Base-by-base conservation (phyloP, 2,888 invertebrate species). In the Phyto melanocephala region DNA sequence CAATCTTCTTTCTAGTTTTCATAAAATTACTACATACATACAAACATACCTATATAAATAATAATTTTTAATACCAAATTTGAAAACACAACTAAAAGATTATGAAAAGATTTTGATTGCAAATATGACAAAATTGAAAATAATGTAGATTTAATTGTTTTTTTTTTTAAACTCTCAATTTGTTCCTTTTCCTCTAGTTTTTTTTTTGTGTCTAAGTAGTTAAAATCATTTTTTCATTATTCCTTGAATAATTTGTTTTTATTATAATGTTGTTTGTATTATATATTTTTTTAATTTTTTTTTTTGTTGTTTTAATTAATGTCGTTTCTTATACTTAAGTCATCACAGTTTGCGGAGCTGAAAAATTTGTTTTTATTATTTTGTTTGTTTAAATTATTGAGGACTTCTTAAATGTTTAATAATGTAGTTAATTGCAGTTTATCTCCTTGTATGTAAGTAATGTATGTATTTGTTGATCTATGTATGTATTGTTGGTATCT, bases 271-370 rank as follows among this genome's bases (percentile, higher is more conserved):
- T 67, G 13, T 67, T 70, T 74, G 71, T 81, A 72, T 81, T 71
- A 84, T 80, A n/a, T 85, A 85, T 63, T 68, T 86, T 86, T 86
- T 84, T 86, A 85, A 84, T 62, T 52, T 52, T 54, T 40, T 28
- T 15, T 63, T 56, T 67, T 10, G 63, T 79, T 82, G 50, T 75
- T 79, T 86, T 84, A 86, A 85, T 89, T 89, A 89, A 89, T 89
- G 88, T 90, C 67, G 72, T 80, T 79, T 90, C 91, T 91, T 91
- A 91, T 90, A 88, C 78, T 90, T 90, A 90, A 91, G 90, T 91
- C 90, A 91, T 91, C 91, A 91, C 91, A 91, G 91, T 91, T 91
- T 90, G 91, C 91, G 90, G 91, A 91, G 91, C 91, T 91, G 90
- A 90, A 90, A 91, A 85, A 83, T 68, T 83, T 76, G n/a, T n/a